phyloP scores from a whole-genome alignment of 2,888 invertebrate species.

The Hofmannophila pseudospretella region DNA sequence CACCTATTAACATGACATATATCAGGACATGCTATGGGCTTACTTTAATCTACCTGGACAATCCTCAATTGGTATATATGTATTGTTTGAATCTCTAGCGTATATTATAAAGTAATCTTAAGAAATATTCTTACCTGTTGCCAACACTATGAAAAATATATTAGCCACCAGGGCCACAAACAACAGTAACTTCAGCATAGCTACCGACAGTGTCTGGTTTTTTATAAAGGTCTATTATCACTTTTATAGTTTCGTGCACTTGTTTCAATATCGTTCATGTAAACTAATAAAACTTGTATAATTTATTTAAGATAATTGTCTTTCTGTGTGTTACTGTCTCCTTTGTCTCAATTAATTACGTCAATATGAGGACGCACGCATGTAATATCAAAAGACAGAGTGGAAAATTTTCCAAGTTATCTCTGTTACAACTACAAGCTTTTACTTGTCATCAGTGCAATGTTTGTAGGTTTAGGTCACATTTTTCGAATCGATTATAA shows the following conservation, averaged over 20 bases:
- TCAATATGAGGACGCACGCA: no score
- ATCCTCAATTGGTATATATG: slow-evolving; percentile 21
- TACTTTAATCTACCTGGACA: neutral
- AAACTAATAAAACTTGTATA: no score
- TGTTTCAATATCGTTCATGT: slow-evolving; percentile 18
- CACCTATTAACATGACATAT: neutral
- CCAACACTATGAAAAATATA: slow-evolving; percentile 16
- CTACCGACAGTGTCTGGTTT: slow-evolving; percentile 19
- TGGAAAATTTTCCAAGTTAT: no score
- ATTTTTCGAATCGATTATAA: no score
- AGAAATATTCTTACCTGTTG: slow-evolving; percentile 20
- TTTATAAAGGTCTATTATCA: slow-evolving; percentile 22
- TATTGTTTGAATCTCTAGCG: slow-evolving; percentile 26
- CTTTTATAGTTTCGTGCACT: slow-evolving; percentile 45
- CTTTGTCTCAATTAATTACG: no score
- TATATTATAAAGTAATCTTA: slow-evolving; percentile 16
- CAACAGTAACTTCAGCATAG: slow-evolving; percentile 36
- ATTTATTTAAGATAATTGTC: no score
- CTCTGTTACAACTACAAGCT: no score
- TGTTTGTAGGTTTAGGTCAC: no score
- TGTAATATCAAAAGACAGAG: no score
- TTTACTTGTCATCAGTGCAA: no score
- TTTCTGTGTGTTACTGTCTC: no score
- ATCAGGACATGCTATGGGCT: neutral
- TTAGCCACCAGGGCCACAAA: slow-evolving; percentile 26